Conservation (phyloP, 2,888 invertebrate genomes). For the Leptogaster cylindrica region DNA sequence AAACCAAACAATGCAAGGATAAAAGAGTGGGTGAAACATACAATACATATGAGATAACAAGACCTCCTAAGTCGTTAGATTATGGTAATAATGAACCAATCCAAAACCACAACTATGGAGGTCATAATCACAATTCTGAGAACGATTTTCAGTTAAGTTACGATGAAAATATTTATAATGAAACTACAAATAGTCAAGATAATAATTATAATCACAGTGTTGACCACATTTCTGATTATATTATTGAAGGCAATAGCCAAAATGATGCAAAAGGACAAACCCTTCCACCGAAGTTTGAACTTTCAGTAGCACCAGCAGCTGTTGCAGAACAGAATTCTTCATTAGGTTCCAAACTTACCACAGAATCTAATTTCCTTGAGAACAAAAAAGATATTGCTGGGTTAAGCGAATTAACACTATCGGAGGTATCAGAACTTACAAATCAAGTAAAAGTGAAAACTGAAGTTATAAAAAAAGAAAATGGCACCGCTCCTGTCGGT, state of each 20-base stretch:
- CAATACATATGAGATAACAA: slow-evolving; percentile 52
- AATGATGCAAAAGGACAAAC: too few relatives aligned
- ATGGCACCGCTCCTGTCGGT: background rate
- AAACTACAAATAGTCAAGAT: too few relatives aligned
- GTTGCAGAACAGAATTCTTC: slow-evolving; percentile 25
- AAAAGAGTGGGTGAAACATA: slow-evolving; percentile 50
- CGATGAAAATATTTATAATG: background rate
- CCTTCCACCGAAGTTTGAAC: too few relatives aligned
- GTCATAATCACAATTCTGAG: background rate
- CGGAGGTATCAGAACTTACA: slow-evolving; percentile 40
- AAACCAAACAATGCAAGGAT: slow-evolving; percentile 53
- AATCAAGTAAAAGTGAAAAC: slow-evolving; percentile 48
- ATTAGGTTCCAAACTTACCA: slow-evolving; percentile 17
- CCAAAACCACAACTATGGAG: slow-evolving; percentile 30
- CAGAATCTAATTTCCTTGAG: too few relatives aligned
- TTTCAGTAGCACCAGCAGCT: slow-evolving; percentile 50
- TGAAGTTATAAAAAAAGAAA: too few relatives aligned
- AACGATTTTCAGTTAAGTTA: too few relatives aligned
- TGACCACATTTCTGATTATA: background rate
- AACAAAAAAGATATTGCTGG: too few relatives aligned
- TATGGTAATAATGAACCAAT: slow-evolving; percentile 34
- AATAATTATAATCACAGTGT: background rate
- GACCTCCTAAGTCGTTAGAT: slow-evolving; percentile 61
- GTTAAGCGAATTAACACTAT: slow-evolving; percentile 47
- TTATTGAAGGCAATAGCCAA: too few relatives aligned